Evolutionary conservation across 2,113 vertebrate genomes (phyloP), one percentile per base, ranked within the genome.

Genomic region (Corythoichthys intestinalis): DNA sequence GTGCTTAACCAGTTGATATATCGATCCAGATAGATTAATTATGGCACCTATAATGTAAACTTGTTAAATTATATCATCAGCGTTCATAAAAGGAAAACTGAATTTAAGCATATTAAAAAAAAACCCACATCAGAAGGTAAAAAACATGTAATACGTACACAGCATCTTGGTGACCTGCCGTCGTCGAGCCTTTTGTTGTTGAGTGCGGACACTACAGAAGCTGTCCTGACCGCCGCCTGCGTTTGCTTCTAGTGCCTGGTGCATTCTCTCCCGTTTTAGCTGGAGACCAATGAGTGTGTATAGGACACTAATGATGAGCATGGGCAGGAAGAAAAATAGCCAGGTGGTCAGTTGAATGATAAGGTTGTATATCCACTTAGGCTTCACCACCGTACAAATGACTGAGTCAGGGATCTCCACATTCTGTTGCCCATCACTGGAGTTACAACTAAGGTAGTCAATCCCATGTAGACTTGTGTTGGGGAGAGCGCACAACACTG

Each of bases 141-240:
- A 9, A 2, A 46, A 4, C 10, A 5, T 63, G 72, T 4, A 7
- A 69, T 73, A 97, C 97, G 96, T 79, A 98, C 96, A 95, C 67
- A 98, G 87, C 96, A 98, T 98, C 87, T 97, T 97, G 0, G 95
- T 98, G 90, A 98, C 94, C 84, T 98, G 96, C 28, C 88, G 90
- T 64, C 91, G 91, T 34, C 93, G 85, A 14, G 77, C 73, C 52
- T 92, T 93, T 87, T 91, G 92, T 75, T 91, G 93, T 47, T 79
- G 85, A 4, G 76, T 70, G 0, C 57, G 77, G 13, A 67, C 2
- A 28, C 79, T 90, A 72, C 75, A 88, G 69, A 86, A 88, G 65
- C 83, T 82, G 49, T 89, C 34, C 0, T 38, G 60, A 44, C 78
- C 34, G 0, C 79, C 39, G 0, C 77, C 11, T 0, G 82, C 78